Evolutionary conservation across 2,888 invertebrate genomes (phyloP).

Genomic region (Carabus problematicus): DNA sequence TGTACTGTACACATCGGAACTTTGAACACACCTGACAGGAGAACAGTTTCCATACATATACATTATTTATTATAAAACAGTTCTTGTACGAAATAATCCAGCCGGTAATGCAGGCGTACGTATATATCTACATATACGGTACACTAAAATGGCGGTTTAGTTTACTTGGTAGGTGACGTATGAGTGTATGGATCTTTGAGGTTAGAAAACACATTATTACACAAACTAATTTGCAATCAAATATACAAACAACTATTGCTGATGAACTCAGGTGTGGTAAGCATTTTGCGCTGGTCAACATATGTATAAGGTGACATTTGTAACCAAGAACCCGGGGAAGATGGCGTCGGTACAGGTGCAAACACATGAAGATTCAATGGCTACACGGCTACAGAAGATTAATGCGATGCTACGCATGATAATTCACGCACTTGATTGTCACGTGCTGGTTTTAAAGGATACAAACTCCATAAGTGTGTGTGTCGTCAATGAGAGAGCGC

Average conservation of each 20-base stretch:
- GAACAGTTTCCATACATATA: constrained; percentile 35
- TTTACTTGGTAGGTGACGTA: not conserved
- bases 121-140: constrained; percentile 27
- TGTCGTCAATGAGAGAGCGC: constrained; percentile 5
- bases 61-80: constrained; percentile 15
- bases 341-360: constrained; percentile 17
- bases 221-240: too few species aligned
- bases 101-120: constrained; percentile 11
- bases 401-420: constrained; percentile 38
- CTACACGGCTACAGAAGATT: constrained; percentile 36
- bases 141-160: constrained; percentile 18
- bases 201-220: too few species aligned
- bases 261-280: too few species aligned
- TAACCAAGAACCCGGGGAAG: not conserved
- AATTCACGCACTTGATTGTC: constrained; percentile 58
- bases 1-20: constrained; percentile 40
- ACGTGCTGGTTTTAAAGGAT: constrained; percentile 49
- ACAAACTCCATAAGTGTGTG: not conserved
- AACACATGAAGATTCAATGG: constrained; percentile 27
- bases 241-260: too few species aligned
- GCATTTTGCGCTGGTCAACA: constrained; percentile 7
- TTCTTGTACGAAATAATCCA: constrained; percentile 32
- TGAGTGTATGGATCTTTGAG: too few species aligned
- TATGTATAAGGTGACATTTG: constrained; percentile 1
- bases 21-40: constrained; percentile 33